Evolutionary conservation across 2,888 invertebrate species (phyloP), one percentile per base, ranked within the genome.

Genomic region (Adineta ricciae): DNA sequence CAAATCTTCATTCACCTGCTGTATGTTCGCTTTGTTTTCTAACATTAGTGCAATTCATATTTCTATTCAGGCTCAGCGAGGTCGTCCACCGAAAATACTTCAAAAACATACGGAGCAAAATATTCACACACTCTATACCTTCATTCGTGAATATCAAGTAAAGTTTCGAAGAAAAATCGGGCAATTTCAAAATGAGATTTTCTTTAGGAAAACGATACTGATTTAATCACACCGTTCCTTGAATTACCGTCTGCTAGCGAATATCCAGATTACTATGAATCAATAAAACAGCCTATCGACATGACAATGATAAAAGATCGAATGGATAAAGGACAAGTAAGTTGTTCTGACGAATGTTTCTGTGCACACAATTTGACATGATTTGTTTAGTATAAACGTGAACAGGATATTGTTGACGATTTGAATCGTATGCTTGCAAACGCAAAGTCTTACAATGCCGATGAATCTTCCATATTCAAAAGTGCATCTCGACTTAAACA

Each of bases 401-500:
- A 78, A 78, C 78, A 78, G 41, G 78, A 78, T 41, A 38, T 78
- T 41, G 78, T 78, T 24, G 41, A 84, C 27, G 98, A 99, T 92
- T 91, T 99, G 64, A 90, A 94, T 87, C 92, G 95, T 84, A 95
- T 99, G 94, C 95, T 95, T 84, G 94, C 94, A 87, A 99, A 99
- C 91, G 98, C 98, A 0, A 97, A 96, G 89, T 92, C 93, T 27
- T 99, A 96, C 89, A 86, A 86, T 83, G n/a, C 78, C 19, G 83
- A 86, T 36, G 83, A 83, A 24, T 72, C 64, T 52, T 27, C 46
- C 14, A 84, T 86, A 64, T 83, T 84, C n/a, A 46, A 82, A 83
- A 49, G 64, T 83, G 86, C 86, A 7, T 54, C 41, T 50, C 36
- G 32, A 5, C 64, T 85, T 27, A 24, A 73, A 27, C 4, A 46